A percentile compares a stretch with the other conserved stretches of the same genome.
Conservation (phyloP, 2,113 vertebrate species). For the Chitala chitala region DNA sequence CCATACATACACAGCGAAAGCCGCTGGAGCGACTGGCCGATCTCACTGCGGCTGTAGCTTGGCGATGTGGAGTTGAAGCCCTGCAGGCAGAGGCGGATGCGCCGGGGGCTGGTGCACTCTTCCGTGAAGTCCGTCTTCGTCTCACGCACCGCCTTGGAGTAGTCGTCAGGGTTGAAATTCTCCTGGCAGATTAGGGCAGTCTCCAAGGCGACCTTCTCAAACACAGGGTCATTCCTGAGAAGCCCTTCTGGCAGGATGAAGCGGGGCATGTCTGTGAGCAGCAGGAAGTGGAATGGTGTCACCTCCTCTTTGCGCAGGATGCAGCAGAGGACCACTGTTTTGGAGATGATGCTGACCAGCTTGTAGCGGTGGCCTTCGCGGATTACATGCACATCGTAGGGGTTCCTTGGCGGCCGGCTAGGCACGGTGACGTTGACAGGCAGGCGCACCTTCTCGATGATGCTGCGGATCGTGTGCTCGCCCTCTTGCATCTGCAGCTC, state of each 20-base stretch:
- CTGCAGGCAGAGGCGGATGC: slow-evolving; percentile 72
- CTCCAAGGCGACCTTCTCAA: slow-evolving; percentile 80
- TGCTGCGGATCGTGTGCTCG: slow-evolving; percentile 91
- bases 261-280: slow-evolving; percentile 87
- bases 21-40: slow-evolving; percentile 64
- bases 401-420: slow-evolving; percentile 81
- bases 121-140: slow-evolving; percentile 80
- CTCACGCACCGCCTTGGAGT: slow-evolving; percentile 86
- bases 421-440: slow-evolving; percentile 93
- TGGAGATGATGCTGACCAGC: slow-evolving; percentile 93
- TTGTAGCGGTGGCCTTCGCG: slow-evolving; percentile 96
- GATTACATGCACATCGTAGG: slow-evolving; percentile 86
- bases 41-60: slow-evolving; percentile 55
- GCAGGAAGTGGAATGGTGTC: slow-evolving; percentile 85
- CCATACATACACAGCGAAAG: slow-evolving; percentile 68
- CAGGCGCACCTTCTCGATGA: slow-evolving; percentile 91
- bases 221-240: slow-evolving; percentile 67
- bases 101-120: slow-evolving; percentile 79
- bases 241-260: slow-evolving; percentile 85
- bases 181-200: slow-evolving; percentile 75
- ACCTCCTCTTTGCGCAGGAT: slow-evolving; percentile 79
- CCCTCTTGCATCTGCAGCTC: slow-evolving; percentile 95
- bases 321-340: slow-evolving; percentile 92
- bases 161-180: slow-evolving; percentile 86
- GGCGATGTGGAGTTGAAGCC: slow-evolving; percentile 39